Percentiles rank a stretch among this genome's conserved stretches.
These are phyloP conservation scores for Lomographa bimaculata DNA, from an alignment of 2,888 invertebrate genomes.

Conservation along the genomic window DNA sequence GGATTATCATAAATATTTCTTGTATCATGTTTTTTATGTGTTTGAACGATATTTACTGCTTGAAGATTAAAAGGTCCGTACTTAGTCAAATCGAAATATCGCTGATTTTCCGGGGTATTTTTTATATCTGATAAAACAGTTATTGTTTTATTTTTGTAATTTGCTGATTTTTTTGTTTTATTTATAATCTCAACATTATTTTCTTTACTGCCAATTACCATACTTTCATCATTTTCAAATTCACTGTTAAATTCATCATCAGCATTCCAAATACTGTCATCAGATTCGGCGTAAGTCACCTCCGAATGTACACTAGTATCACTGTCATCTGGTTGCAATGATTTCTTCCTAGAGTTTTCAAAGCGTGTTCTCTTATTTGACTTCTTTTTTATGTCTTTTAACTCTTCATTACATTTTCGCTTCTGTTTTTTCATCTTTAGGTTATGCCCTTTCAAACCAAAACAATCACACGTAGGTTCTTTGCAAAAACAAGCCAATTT, in stretches of 20 bases:
- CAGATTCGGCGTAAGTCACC: conserved; percentile 1
- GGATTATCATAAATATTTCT: not conserved
- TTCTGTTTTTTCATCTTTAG: not conserved
- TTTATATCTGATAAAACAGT: not conserved
- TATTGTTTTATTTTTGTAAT: not conserved
- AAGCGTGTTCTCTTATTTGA: not conserved
- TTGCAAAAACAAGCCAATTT: not conserved
- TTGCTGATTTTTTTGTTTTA: not conserved
- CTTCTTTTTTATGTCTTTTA: not conserved
- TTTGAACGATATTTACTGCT: not conserved
- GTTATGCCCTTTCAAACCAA: not conserved
- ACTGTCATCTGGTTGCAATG: not conserved
- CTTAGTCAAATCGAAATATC: not conserved
- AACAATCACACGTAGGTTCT: not conserved
- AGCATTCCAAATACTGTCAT: conserved; percentile 1
- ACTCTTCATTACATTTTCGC: not conserved
- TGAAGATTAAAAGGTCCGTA: not conserved
- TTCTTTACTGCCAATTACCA: not conserved
- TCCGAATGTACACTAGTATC: conserved; percentile 1
- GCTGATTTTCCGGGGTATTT: not conserved
- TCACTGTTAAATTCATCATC: not conserved
- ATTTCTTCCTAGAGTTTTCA: not conserved
- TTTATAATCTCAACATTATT: not conserved
- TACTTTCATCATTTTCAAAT: not conserved
- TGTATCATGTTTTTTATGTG: not conserved